phyloP scores from a whole-genome alignment of 2,888 invertebrate species.

The Lysandra bellargus region DNA sequence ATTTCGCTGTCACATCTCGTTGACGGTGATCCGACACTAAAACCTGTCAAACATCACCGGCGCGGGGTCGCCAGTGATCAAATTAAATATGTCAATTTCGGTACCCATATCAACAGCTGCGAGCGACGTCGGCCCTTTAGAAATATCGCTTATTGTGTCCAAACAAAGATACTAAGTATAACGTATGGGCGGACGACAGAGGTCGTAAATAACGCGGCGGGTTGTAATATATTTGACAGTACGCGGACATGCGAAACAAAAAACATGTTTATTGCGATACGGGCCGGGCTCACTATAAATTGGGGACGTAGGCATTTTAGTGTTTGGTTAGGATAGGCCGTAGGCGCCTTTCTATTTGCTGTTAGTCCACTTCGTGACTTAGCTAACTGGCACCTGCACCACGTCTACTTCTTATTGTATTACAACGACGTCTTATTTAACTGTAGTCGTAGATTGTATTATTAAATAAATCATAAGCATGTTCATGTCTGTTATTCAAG shows the following conservation, averaged over 20 bases:
- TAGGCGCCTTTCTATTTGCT: constrained; percentile 42
- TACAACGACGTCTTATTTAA: constrained; percentile 3
- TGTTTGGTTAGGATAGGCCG: constrained; percentile 58
- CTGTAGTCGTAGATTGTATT: not conserved
- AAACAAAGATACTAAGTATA: constrained; percentile 81
- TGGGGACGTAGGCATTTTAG: constrained; percentile 60
- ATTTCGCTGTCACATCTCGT: constrained; percentile 62
- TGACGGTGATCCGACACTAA: constrained; percentile 79
- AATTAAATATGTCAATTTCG: constrained; percentile 81
- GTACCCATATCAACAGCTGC: constrained; percentile 81
- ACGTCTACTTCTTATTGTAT: constrained; percentile 8
- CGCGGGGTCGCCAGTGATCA: constrained; percentile 67
- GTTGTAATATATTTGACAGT: constrained; percentile 81
- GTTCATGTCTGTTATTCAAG: not conserved
- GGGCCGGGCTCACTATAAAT: constrained; percentile 62
- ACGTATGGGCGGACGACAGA: constrained; percentile 80
- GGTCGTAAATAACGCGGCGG: constrained; percentile 79
- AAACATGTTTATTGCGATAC: constrained; percentile 79
- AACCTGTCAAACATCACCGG: constrained; percentile 75
- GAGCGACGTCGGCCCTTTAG: constrained; percentile 77
- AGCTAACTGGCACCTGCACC: constrained; percentile 44
- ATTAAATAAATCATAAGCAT: not conserved
- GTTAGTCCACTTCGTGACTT: constrained; percentile 42
- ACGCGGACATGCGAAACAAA: constrained; percentile 80
- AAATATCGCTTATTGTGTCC: constrained; percentile 81